Evolutionary conservation across 2,888 invertebrate species (phyloP).

Genomic region (Epistrophella euchroma): DNA sequence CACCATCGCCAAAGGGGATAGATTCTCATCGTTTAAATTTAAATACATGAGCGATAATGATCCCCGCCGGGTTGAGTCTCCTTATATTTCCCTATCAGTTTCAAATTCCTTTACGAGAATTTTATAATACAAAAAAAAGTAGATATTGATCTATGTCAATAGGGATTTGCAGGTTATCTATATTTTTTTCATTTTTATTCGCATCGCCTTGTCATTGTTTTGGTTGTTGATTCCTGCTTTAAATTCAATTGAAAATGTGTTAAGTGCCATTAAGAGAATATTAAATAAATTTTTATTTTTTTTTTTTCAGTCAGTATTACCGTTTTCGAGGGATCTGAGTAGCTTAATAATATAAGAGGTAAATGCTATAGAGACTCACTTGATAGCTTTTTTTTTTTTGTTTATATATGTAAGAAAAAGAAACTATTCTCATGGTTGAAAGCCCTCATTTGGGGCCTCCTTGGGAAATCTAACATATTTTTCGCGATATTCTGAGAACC

Average conservation of each 20-base stretch:
- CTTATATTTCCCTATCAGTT: background rate
- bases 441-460: too few relatives aligned
- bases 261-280: background rate
- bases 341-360: too few relatives aligned
- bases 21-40: conserved; percentile 58
- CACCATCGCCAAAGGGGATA: conserved; percentile 2
- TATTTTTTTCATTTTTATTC: background rate
- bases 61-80: conserved; percentile 46
- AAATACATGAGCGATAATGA: conserved; percentile 69
- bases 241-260: conserved; percentile 60
- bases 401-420: too few relatives aligned
- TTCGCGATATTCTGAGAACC: too few relatives aligned
- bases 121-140: conserved; percentile 37
- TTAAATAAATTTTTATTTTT: too few relatives aligned
- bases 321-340: too few relatives aligned
- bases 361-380: too few relatives aligned
- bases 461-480: too few relatives aligned
- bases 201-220: background rate
- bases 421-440: too few relatives aligned
- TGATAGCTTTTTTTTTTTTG: too few relatives aligned
- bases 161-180: conserved; percentile 53
- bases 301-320: too few relatives aligned
- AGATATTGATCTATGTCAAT: conserved; percentile 64
- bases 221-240: conserved; percentile 29
- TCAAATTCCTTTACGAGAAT: conserved; percentile 17